Percentiles rank a stretch among this genome's conserved stretches.
Evolutionary conservation across 1,140 invertebrate species (phyloP).

Genomic region (Copidosoma floridanum): DNA sequence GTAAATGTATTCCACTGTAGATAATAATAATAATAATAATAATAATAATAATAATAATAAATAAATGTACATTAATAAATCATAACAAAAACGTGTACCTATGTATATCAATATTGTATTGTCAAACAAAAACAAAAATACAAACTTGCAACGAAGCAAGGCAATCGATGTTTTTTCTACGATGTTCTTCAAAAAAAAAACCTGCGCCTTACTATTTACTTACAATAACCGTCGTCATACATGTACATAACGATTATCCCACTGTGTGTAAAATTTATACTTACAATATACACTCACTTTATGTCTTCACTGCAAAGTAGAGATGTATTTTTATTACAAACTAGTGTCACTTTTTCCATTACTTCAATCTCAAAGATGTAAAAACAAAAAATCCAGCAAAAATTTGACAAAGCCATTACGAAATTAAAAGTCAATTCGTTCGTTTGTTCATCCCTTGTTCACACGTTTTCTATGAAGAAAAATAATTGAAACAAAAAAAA

Average conservation of each 20-base stretch:
- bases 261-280: not conserved
- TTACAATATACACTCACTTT: not conserved
- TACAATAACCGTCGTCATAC: not conserved
- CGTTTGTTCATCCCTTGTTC: too few relatives aligned
- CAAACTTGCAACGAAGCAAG: constrained; percentile 3
- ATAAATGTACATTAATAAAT: not conserved
- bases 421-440: too few relatives aligned
- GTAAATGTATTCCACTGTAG: constrained; percentile 1
- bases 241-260: constrained; percentile 3
- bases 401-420: not conserved
- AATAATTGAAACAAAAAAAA: too few relatives aligned
- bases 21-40: too few relatives aligned
- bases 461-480: too few relatives aligned
- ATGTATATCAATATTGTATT: not conserved
- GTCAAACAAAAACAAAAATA: not conserved
- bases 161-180: constrained; percentile 10
- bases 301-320: too few relatives aligned
- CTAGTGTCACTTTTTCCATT: not conserved
- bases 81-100: not conserved
- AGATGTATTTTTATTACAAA: not conserved
- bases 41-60: not conserved
- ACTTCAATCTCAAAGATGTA: too few relatives aligned
- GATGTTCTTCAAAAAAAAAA: constrained; percentile 5
- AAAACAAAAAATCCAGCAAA: not conserved
- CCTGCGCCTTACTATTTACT: constrained; percentile 7